Percentiles rank a stretch among this genome's conserved stretches.
Conservation (phyloP, 2,888 invertebrate species). For the Nomada fabriciana region DNA sequence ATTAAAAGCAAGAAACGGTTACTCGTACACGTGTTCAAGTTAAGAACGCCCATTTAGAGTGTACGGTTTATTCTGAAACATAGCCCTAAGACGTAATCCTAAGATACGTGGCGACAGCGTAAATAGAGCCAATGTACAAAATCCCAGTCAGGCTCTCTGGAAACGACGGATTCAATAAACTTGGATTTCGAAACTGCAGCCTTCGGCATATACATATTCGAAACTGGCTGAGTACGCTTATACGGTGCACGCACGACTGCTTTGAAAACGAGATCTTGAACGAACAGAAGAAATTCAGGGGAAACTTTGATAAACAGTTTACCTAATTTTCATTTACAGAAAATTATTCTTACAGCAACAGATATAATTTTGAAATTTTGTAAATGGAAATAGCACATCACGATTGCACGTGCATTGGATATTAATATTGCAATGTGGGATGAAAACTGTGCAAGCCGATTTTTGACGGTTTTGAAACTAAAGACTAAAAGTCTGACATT, state of each 20-base stretch:
- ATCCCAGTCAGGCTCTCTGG: constrained; percentile 7
- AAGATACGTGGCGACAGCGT: constrained; percentile 13
- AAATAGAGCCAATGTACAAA: constrained; percentile 21
- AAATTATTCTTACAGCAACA: no score
- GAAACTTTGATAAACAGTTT: background rate
- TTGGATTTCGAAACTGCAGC: constrained; percentile 2
- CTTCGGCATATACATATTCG: background rate
- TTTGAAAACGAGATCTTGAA: background rate
- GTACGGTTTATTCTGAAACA: background rate
- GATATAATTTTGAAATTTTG: no score
- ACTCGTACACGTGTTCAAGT: background rate
- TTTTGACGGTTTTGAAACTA: no score
- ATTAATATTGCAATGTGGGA: no score
- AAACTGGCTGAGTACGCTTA: background rate
- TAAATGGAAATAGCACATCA: no score
- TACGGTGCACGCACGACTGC: background rate
- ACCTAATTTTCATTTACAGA: no score
- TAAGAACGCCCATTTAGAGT: background rate
- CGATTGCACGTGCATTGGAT: no score
- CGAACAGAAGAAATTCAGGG: background rate
- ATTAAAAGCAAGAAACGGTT: no score
- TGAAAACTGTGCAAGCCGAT: no score
- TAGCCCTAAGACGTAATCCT: constrained; percentile 18
- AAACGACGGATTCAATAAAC: constrained; percentile 22
- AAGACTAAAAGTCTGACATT: no score